Evolutionary conservation across 2,113 vertebrate genomes (phyloP).

Genomic region (Hippocampus comes): DNA sequence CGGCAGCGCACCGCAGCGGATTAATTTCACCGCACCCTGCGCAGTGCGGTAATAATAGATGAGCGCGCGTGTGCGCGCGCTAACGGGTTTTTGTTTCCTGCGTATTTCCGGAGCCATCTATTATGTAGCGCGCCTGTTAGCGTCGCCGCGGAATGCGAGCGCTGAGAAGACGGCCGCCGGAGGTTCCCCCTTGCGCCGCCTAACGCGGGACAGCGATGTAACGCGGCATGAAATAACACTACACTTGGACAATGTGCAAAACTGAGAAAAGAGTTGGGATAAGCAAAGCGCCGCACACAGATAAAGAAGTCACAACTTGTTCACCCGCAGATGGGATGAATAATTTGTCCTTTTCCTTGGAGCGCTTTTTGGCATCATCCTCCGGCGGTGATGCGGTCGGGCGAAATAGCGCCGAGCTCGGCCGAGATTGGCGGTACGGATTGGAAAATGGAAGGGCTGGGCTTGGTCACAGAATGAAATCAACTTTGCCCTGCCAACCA

Average conservation of each 20-base stretch:
- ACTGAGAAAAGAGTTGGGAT: not conserved
- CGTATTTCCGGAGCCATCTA: conserved; percentile 1
- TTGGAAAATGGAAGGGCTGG: no score
- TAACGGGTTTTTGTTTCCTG: conserved; percentile 10
- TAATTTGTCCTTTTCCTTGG: not conserved
- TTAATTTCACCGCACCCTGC: conserved; percentile 1
- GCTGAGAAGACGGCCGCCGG: not conserved
- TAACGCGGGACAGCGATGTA: not conserved
- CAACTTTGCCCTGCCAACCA: no score
- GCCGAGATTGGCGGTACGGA: no score
- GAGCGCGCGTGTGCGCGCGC: not conserved
- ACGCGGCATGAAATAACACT: not conserved
- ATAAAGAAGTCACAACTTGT: no score
- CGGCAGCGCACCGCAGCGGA: not conserved
- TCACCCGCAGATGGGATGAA: no score
- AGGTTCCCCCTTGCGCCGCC: not conserved
- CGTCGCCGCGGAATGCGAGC: conserved; percentile 16
- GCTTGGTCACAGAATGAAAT: no score
- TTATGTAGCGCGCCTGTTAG: conserved; percentile 39
- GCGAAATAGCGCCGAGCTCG: no score
- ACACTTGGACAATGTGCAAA: conserved; percentile 4
- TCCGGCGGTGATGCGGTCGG: no score
- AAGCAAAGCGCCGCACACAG: not conserved
- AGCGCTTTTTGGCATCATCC: no score
- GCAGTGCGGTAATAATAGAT: conserved; percentile 15